Evolutionary conservation across 53 echinoderm and acorn worm species (phyloP).

Genomic region (Crossaster papposus): DNA sequence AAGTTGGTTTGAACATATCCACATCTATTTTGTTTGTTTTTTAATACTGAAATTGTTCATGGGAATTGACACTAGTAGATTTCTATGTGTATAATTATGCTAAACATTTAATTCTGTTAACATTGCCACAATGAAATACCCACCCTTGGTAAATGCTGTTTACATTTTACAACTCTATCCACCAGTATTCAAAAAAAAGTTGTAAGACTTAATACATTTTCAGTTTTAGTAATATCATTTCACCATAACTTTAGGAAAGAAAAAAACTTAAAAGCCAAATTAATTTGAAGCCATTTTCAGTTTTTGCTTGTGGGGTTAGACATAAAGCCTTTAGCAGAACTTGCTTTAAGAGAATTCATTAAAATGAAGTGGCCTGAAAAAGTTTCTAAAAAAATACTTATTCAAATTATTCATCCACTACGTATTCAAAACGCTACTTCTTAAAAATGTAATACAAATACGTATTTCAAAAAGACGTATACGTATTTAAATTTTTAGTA

Average conservation of each 20-base stretch:
- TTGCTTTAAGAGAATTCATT: neutral
- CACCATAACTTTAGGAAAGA: neutral
- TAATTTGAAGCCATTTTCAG: neutral
- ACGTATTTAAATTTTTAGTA: neutral
- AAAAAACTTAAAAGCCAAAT: neutral
- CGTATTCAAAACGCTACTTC: constrained; percentile 34
- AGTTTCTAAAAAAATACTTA: constrained; percentile 21
- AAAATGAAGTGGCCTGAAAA: neutral
- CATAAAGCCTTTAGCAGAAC: neutral
- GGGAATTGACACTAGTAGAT: constrained; percentile 2
- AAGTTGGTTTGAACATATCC: constrained; percentile 3
- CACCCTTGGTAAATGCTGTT: constrained; percentile 1
- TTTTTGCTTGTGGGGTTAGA: neutral
- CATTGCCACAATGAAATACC: neutral
- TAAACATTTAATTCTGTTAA: neutral
- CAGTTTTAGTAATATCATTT: neutral
- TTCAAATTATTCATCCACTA: constrained; percentile 41
- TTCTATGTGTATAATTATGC: constrained; percentile 7
- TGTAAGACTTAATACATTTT: neutral
- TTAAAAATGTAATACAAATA: neutral
- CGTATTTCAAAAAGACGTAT: neutral
- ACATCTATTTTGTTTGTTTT: neutral
- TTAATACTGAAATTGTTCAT: neutral
- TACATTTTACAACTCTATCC: neutral
- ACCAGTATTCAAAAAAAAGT: constrained; percentile 19